Evolutionary conservation across 2,113 vertebrate genomes (phyloP), one percentile per base, ranked within the genome.

Genomic region (zebrafish (Danio rerio)): DNA sequence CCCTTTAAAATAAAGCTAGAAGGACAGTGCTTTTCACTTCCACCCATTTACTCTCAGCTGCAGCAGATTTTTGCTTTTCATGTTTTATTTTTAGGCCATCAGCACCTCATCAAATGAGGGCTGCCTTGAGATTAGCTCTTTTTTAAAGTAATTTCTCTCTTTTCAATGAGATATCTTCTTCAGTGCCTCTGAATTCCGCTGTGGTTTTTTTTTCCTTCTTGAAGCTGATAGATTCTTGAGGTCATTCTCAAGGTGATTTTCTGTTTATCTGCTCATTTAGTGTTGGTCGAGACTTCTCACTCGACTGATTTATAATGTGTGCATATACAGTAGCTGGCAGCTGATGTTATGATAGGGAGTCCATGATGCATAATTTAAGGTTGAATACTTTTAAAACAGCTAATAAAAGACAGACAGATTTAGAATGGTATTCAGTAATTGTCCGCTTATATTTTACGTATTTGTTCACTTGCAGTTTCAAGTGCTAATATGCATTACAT

Each of bases 201-300:
- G 16, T 31, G 13, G n/a, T n/a, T 40, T 12, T 76, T 77, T 77
- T 16, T 20, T 6, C n/a, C 21, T 53, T 5, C n/a, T 53, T 78
- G 16, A 53, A 52, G 6, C 62, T 55, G 13, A 63, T 49, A 16
- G 45, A n/a, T 78, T 63, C 45, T 63, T 45, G n/a, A 55, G 61
- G 61, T 68, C 62, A 12, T n/a, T 55, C 77, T 79, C 49, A 79
- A 79, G 62, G 62, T 79, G 47, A 68, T 53, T 66, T 13, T 77
- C 42, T 74, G 40, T 74, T 58, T 58, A 31, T 72, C 74, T 77
- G 59, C 45, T 63, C 45, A 40, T 63, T 63, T 71, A 11, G 18
- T 50, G 50, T 53, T 71, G 49, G 13, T 13, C 9, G 18, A 63
- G 18, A 15, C 12, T 1, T 77, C 47, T 40, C 45, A 50, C 58